Evolutionary conservation across 2,113 vertebrate species (phyloP), one percentile per base, ranked within the genome.

Genomic region (Hippopotamus amphibius): DNA sequence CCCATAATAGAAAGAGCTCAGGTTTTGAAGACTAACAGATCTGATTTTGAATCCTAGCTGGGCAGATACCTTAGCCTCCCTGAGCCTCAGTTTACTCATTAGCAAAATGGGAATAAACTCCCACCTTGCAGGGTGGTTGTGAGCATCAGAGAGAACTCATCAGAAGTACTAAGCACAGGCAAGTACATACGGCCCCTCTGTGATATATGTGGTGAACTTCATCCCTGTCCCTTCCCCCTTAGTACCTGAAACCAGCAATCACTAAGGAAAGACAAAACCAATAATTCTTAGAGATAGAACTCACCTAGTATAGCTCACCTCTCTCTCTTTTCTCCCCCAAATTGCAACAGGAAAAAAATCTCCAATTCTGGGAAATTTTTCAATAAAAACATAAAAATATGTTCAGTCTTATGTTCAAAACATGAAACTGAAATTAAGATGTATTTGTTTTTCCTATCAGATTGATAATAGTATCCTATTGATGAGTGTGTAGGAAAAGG

Each of bases 341-440:
- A 71, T 65, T 55, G 4, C 46, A 79, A 68, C 41, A 50, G 59
- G 61, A 71, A 53, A 71, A 94, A 94, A 93, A 86, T 87, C 46
- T 86, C 53, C n/a, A 92, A 22, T 53, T 72, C 26, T 50, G 72
- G 80, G 50, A 83, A 84, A 16, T 41, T n/a, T 94, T 88, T 91
- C 19, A 85, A 33, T 76, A 81, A 88, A 57, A 68, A 46, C 22
- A 80, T 93, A 76, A 89, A 82, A 96, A 68, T 87, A 72, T 48
- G 9, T 11, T 57, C 41, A 46, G 15, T 53, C 33, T 88, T 79
- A n/a, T 6, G 11, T 93, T 83, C 11, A 57, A 61, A 96, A 89
- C 55, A 50, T 57, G 86, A 92, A 93, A 68, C 28, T 72, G n/a
- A 80, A 83, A 72, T 72, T 21, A 65, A 88, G 66, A 21, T 82